Conservation (phyloP, 35 echinoderm and acorn worm species). For the Ophioderma brevispina region DNA sequence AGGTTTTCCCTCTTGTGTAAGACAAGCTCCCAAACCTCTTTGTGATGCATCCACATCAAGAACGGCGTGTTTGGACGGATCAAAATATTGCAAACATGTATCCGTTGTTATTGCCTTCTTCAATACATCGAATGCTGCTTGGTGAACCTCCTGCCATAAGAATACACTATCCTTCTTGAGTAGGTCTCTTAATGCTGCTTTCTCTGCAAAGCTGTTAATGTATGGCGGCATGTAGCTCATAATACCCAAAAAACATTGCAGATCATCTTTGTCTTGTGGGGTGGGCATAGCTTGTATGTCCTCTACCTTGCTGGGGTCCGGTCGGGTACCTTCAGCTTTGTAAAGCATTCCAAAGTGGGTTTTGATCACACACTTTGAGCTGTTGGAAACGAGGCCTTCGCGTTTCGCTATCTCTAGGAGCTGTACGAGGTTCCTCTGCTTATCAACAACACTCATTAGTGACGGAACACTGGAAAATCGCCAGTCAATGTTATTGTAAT, state of each 20-base stretch:
- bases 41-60: no score
- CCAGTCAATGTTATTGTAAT: no score
- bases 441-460: not conserved
- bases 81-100: no score
- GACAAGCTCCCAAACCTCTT: no score
- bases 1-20: no score
- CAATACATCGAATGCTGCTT: constrained; percentile 12
- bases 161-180: constrained; percentile 46
- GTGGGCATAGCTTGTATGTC: constrained; percentile 46
- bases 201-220: constrained; percentile 52
- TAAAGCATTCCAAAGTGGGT: constrained; percentile 41
- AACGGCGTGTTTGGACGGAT: no score
- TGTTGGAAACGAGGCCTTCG: not conserved
- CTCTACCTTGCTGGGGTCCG: constrained; percentile 44
- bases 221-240: constrained; percentile 46
- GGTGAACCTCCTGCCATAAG: constrained; percentile 69
- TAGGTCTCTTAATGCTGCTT: constrained; percentile 42
- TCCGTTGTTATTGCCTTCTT: no score
- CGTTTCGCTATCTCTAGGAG: not conserved
- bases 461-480: no score
- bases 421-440: not conserved
- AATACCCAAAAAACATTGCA: constrained; percentile 56
- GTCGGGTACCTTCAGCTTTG: constrained; percentile 16
- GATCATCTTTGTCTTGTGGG: constrained; percentile 69
- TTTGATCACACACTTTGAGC: no score